Evolutionary conservation across 2,888 invertebrate genomes (phyloP).

Genomic region (Himalopsyche tibetana): DNA sequence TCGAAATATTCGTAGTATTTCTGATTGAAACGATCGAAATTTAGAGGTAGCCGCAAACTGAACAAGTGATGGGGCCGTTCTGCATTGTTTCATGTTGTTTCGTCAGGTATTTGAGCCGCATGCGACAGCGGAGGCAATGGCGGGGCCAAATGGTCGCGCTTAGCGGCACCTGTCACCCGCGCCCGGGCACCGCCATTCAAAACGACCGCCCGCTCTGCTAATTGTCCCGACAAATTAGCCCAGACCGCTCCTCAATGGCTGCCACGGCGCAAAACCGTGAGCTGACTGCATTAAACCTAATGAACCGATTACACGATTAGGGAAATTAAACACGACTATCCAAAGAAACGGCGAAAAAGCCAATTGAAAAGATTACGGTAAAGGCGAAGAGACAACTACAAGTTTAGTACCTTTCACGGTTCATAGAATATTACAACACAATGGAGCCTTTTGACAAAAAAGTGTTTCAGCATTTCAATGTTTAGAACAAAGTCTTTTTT

Average conservation of each 20-base stretch:
- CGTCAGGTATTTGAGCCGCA: background rate
- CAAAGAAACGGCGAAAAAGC: conserved; percentile 7
- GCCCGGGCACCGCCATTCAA: conserved; percentile 28
- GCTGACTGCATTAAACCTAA: conserved; percentile 40
- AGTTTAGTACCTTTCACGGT: background rate
- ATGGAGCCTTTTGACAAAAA: background rate
- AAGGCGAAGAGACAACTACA: background rate
- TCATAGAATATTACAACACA: conserved; percentile 28
- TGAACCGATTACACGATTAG: conserved; percentile 33
- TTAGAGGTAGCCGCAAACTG: too few relatives aligned
- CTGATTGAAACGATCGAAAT: too few relatives aligned
- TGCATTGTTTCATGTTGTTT: conserved; percentile 11
- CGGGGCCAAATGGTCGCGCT: conserved; percentile 40
- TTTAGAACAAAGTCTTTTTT: background rate
- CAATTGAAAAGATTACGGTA: conserved; percentile 10
- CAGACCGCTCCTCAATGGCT: conserved; percentile 14
- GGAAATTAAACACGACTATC: conserved; percentile 34
- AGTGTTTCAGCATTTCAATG: background rate
- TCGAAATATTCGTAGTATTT: too few relatives aligned
- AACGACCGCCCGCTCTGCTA: conserved; percentile 41
- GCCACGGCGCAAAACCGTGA: conserved; percentile 33
- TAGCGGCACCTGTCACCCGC: conserved; percentile 45
- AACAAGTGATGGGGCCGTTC: too few relatives aligned
- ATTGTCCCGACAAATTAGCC: conserved; percentile 46
- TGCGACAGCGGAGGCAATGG: background rate